Evolutionary conservation across 1,140 invertebrate genomes (phyloP).

Genomic region (Wasmannia auropunctata): DNA sequence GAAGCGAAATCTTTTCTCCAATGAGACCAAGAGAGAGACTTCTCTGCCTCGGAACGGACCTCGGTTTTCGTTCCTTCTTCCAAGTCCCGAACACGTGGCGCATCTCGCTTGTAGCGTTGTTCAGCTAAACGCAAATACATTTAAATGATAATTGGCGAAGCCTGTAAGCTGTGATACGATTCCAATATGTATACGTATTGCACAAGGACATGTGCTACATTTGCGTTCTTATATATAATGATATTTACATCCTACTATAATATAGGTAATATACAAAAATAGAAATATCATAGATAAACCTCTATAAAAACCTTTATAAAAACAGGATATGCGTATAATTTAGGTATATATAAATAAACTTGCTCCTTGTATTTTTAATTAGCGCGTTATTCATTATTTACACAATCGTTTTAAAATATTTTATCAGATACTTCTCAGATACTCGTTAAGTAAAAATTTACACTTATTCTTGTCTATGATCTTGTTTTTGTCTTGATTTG

Average conservation of each 20-base stretch:
- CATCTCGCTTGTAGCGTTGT: conserved; percentile 27
- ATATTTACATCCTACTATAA: not conserved
- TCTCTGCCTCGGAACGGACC: conserved; percentile 52
- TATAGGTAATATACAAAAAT: conserved; percentile 8
- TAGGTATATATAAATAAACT: not conserved
- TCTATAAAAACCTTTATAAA: conserved; percentile 7
- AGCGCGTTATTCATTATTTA: not conserved
- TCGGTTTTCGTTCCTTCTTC: conserved; percentile 50
- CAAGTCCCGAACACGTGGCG: conserved; percentile 45
- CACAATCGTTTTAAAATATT: not conserved
- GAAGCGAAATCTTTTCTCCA: conserved; percentile 18
- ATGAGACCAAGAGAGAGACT: conserved; percentile 55
- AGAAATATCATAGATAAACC: not conserved
- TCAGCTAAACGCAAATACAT: conserved; percentile 71
- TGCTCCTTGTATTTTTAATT: not conserved
- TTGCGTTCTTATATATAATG: not conserved
- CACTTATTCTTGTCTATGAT: not conserved
- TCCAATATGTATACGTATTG: not conserved
- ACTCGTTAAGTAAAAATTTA: not conserved
- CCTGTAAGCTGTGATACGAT: conserved; percentile 50
- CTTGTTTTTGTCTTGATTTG: not conserved
- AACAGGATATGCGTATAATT: not conserved
- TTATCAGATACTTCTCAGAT: not conserved
- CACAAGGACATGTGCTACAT: not conserved
- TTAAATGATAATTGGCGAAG: conserved; percentile 74